Percentiles rank a stretch among this genome's conserved stretches.
phyloP scores from a whole-genome alignment of 2,888 invertebrate species.

The Agrotis segetum region DNA sequence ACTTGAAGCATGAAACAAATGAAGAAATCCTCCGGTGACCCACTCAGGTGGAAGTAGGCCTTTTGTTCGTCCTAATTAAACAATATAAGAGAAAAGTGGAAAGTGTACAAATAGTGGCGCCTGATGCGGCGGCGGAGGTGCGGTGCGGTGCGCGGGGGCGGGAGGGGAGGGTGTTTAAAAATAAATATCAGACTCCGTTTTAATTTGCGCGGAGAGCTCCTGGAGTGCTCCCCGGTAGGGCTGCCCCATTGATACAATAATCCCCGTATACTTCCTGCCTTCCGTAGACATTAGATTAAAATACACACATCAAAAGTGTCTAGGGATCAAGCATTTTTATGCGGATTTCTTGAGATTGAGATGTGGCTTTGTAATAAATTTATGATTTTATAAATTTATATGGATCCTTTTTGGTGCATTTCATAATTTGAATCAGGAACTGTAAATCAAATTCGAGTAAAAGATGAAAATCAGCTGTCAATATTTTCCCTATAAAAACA shows the following conservation, averaged over 20 bases:
- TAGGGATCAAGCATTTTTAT: too few species aligned
- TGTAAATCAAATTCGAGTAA: too few species aligned
- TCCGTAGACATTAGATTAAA: not conserved
- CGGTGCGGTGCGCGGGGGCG: not conserved
- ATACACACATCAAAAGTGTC: too few species aligned
- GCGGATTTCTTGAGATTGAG: too few species aligned
- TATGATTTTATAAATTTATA: too few species aligned
- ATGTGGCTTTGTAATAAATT: too few species aligned
- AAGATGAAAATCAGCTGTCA: too few species aligned
- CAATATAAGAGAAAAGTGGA: constrained; percentile 64
- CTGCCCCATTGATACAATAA: not conserved
- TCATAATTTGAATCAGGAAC: too few species aligned
- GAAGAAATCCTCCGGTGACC: constrained; percentile 49
- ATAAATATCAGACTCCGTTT: constrained; percentile 79
- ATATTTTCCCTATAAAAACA: too few species aligned
- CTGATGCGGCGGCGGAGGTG: not conserved
- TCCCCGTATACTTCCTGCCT: not conserved
- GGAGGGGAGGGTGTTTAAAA: constrained; percentile 69
- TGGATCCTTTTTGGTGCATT: too few species aligned
- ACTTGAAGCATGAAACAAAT: constrained; percentile 56
- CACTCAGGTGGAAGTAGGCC: constrained; percentile 62
- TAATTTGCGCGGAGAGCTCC: constrained; percentile 66
- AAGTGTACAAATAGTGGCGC: constrained; percentile 60
- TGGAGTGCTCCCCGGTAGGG: constrained; percentile 12
- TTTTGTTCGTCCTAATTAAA: constrained; percentile 74